phyloP scores from a whole-genome alignment of 2,113 vertebrate species.

The Murina feae region DNA sequence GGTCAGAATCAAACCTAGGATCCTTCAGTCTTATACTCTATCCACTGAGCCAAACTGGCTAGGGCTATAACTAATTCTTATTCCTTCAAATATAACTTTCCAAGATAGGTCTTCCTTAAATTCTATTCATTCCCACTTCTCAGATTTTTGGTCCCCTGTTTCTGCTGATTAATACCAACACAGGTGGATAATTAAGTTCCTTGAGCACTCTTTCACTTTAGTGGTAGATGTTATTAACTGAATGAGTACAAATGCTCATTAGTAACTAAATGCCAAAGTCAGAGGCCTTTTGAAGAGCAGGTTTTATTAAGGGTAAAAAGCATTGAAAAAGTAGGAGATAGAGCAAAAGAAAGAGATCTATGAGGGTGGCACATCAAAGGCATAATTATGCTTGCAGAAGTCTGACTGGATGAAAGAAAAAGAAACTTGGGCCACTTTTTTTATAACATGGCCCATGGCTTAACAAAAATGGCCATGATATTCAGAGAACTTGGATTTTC shows the following conservation, averaged over 20 bases:
- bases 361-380: not conserved
- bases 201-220: not conserved
- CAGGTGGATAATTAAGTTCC: not conserved
- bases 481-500: not conserved
- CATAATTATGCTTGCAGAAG: not conserved
- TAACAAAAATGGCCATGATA: not conserved
- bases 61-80: not conserved
- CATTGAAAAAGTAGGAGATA: not conserved
- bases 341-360: not conserved
- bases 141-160: not conserved
- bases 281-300: not conserved
- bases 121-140: not conserved
- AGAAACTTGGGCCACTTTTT: not conserved
- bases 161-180: not conserved
- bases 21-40: no score
- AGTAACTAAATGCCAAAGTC: not conserved
- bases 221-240: not conserved
- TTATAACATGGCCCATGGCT: not conserved
- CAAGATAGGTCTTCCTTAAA: not conserved
- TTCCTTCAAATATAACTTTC: not conserved
- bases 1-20: no score
- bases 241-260: not conserved
- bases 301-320: not conserved
- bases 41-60: no score
- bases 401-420: not conserved